Evolutionary conservation across 2,113 vertebrate genomes (phyloP).

Genomic region (Mormyrus iriodes): DNA sequence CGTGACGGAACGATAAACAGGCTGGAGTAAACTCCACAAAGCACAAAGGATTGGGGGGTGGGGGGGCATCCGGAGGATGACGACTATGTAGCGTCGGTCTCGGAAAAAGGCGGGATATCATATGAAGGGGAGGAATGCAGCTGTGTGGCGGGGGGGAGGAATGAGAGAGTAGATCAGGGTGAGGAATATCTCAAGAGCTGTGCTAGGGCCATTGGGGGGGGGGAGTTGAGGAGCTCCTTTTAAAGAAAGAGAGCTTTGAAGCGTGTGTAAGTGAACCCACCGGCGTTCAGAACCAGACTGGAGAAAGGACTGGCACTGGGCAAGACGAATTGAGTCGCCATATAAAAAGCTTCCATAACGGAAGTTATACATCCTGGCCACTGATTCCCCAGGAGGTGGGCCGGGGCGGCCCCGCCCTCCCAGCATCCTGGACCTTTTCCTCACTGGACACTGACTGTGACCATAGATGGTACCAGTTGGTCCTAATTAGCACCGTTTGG

Average conservation of each 20-base stretch:
- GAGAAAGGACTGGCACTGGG: background rate
- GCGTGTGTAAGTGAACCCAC: background rate
- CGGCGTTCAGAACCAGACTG: background rate
- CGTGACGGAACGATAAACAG: conserved; percentile 5
- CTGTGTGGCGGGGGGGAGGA: background rate
- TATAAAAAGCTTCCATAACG: background rate
- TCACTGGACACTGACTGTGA: background rate
- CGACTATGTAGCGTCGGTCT: background rate
- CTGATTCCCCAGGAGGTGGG: background rate
- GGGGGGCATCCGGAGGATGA: background rate
- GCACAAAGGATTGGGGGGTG: background rate
- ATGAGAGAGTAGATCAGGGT: background rate
- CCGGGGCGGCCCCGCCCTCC: background rate
- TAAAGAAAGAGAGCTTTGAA: background rate
- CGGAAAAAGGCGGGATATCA: background rate
- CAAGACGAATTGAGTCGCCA: background rate
- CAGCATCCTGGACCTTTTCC: background rate
- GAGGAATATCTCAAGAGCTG: background rate
- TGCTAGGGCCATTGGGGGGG: background rate
- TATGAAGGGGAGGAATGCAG: background rate
- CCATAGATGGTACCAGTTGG: background rate
- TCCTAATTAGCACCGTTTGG: background rate
- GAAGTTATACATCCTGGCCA: background rate
- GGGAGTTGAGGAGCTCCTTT: background rate
- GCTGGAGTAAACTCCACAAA: background rate